These are phyloP conservation scores for Saimiri boliviensis DNA, from an alignment of 2,113 vertebrate species.

Conservation along the genomic window DNA sequence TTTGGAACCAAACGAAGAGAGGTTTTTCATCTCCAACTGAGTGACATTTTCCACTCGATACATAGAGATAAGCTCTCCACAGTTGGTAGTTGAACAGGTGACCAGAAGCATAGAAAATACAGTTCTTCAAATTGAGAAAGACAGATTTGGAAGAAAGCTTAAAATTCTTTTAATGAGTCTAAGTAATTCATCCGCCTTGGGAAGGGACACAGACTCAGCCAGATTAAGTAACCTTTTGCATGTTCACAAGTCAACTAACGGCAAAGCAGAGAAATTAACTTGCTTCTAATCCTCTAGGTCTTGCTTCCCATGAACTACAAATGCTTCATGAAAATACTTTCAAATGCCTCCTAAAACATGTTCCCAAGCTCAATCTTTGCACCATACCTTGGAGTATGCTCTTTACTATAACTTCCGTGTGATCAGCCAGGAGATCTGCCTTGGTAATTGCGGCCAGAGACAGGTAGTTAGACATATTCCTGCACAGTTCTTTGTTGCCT, in stretches of 20 bases:
- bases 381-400: conserved; percentile 94
- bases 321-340: not conserved
- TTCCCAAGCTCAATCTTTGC: not conserved
- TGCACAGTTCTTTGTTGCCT: conserved; percentile 92
- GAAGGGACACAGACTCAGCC: not conserved
- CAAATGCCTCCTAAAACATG: not conserved
- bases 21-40: not conserved
- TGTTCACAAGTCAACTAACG: not conserved
- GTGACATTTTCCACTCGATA: not conserved
- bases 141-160: not conserved
- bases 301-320: not conserved
- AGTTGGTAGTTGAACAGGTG: not conserved
- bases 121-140: not conserved
- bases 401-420: conserved; percentile 90
- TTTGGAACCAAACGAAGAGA: not conserved
- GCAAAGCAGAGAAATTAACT: not conserved
- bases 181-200: not conserved
- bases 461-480: conserved; percentile 97
- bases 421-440: conserved; percentile 92
- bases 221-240: not conserved
- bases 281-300: not conserved
- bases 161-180: not conserved
- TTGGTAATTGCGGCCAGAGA: conserved; percentile 93
- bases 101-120: not conserved
- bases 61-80: not conserved